Evolutionary conservation across 2,888 invertebrate genomes (phyloP).

Genomic region (Prosopocoilus inquinatus): DNA sequence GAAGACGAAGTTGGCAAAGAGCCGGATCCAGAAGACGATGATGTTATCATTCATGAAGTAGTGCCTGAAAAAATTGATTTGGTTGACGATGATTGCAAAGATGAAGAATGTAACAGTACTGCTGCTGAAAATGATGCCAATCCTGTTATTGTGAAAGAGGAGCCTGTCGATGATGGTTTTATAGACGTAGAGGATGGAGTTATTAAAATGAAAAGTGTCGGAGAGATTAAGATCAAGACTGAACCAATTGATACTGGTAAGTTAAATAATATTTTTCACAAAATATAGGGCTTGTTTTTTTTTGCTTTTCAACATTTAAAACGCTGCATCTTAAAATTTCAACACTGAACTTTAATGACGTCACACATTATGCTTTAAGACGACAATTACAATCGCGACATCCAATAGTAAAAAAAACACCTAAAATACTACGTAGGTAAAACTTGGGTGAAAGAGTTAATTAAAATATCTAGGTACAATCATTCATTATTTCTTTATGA

Average conservation of each 20-base stretch:
- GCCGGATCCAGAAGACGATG: constrained; percentile 57
- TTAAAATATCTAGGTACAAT: too few relatives aligned
- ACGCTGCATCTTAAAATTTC: too few relatives aligned
- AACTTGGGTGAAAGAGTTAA: too few relatives aligned
- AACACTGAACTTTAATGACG: too few relatives aligned
- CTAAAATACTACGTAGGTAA: too few relatives aligned
- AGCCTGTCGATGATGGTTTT: constrained; percentile 60
- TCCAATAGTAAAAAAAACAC: too few relatives aligned
- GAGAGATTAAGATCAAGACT: constrained; percentile 63
- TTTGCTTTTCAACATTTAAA: too few relatives aligned
- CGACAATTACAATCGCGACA: too few relatives aligned
- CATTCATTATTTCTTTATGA: too few relatives aligned
- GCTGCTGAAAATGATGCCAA: constrained; percentile 43
- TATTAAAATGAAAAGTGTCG: constrained; percentile 59
- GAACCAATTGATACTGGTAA: constrained; percentile 67
- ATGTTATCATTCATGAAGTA: constrained; percentile 67
- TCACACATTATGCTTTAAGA: too few relatives aligned
- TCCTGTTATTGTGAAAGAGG: constrained; percentile 49
- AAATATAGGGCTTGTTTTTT: too few relatives aligned
- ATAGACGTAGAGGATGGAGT: constrained; percentile 46
- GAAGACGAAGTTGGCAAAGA: constrained; percentile 30
- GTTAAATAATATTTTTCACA: constrained; percentile 17
- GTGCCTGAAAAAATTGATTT: constrained; percentile 65
- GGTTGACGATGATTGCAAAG: constrained; percentile 59
- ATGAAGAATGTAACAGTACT: constrained; percentile 42